Conservation (phyloP, 1,140 invertebrate genomes). For the Hycleus cichorii region DNA sequence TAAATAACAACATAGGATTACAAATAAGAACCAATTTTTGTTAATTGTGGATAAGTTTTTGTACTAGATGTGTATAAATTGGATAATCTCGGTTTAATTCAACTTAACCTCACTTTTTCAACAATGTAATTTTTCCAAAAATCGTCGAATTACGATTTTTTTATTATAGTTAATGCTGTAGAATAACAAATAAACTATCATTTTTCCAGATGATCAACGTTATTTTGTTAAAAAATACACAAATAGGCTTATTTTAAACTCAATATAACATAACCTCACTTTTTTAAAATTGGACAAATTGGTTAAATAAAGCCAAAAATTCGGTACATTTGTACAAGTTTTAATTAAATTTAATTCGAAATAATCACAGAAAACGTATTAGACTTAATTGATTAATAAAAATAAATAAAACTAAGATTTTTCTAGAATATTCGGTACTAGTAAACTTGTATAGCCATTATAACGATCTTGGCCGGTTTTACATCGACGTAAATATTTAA, state of each 20-base stretch:
- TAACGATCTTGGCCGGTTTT: background rate
- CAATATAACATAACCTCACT: background rate
- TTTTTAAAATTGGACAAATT: background rate
- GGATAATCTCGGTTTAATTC: background rate
- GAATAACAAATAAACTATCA: no score
- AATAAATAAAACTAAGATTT: background rate
- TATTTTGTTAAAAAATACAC: no score
- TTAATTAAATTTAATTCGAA: no score
- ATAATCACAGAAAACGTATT: background rate
- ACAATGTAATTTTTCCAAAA: no score
- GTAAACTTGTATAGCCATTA: background rate
- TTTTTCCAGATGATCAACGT: no score
- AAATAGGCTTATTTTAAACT: no score
- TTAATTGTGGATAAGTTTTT: background rate
- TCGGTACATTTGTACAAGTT: no score
- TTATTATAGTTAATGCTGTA: no score
- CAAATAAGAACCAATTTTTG: slow-evolving; percentile 1
- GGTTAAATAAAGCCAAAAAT: background rate
- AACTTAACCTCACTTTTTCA: background rate
- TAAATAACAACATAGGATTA: slow-evolving; percentile 6
- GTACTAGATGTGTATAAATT: background rate
- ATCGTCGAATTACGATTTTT: no score
- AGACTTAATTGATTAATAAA: background rate
- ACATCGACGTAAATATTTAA: background rate
- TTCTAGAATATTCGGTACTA: background rate